Evolutionary conservation across 2,797 vertebrate genomes (phyloP).

Genomic region (Artibeus lituratus): DNA sequence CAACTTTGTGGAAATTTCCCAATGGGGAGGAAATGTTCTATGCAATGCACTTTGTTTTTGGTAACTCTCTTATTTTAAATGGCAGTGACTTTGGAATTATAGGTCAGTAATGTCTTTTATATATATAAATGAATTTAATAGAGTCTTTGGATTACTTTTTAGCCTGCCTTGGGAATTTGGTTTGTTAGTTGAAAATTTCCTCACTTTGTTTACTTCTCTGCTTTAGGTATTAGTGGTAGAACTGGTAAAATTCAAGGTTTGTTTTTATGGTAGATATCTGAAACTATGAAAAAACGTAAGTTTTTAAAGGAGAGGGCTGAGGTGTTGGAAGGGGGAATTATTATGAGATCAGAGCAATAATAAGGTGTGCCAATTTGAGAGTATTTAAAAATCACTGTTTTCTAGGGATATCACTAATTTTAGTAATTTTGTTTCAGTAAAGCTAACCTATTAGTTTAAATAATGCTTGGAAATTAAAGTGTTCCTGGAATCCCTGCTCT

Average conservation of each 20-base stretch:
- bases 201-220: background rate
- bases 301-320: background rate
- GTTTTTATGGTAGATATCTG: background rate
- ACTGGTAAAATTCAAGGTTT: background rate
- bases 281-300: background rate
- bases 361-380: background rate
- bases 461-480: background rate
- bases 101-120: background rate
- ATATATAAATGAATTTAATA: background rate
- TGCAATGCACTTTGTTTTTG: background rate
- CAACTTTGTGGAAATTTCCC: background rate
- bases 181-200: slow-evolving; percentile 7
- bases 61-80: background rate
- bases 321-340: background rate
- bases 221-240: background rate
- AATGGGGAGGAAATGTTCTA: background rate
- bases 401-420: background rate
- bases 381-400: background rate
- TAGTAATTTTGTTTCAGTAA: background rate
- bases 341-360: background rate
- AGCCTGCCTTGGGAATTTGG: background rate
- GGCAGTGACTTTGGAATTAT: background rate
- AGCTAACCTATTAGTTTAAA: background rate
- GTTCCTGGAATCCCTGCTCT: background rate
- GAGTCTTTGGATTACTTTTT: background rate